These are phyloP conservation scores for Drosophila imparisetae DNA, from an alignment of 2,888 invertebrate genomes.

Conservation along the genomic window DNA sequence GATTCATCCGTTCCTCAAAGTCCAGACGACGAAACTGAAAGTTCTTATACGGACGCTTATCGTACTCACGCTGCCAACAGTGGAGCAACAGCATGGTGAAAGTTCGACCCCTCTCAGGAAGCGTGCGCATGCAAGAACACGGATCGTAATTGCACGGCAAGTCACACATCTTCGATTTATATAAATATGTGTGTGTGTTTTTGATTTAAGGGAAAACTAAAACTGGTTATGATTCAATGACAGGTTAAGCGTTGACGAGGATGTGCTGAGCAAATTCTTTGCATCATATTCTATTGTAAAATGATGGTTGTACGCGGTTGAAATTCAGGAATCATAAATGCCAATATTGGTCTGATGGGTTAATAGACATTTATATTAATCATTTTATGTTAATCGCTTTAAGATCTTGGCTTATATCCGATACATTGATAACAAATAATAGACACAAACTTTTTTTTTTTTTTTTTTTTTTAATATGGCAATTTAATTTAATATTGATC, in stretches of 20 bases:
- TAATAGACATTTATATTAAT: no score
- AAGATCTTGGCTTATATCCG: neutral
- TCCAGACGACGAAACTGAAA: constrained; percentile 74
- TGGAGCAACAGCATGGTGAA: constrained; percentile 71
- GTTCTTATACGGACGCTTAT: constrained; percentile 74
- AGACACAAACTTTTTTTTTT: neutral
- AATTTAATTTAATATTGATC: no score
- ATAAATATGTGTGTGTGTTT: neutral
- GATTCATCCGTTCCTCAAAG: constrained; percentile 75
- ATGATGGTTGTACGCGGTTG: neutral
- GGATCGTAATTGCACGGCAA: constrained; percentile 46
- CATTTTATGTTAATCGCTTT: neutral
- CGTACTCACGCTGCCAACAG: constrained; percentile 84
- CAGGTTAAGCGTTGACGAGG: neutral
- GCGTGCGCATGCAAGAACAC: neutral
- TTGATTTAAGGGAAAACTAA: neutral
- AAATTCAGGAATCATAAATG: neutral
- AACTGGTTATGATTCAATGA: neutral
- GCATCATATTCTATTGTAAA: neutral
- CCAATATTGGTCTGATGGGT: neutral
- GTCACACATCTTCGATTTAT: constrained; percentile 61
- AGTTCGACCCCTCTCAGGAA: constrained; percentile 17
- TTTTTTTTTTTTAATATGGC: no score
- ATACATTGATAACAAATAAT: neutral
- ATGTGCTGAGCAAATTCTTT: neutral